A percentile compares a stretch with the other conserved stretches of the same genome.
Evolutionary conservation across 2,888 invertebrate genomes (phyloP).

Genomic region (Netelia melanura): DNA sequence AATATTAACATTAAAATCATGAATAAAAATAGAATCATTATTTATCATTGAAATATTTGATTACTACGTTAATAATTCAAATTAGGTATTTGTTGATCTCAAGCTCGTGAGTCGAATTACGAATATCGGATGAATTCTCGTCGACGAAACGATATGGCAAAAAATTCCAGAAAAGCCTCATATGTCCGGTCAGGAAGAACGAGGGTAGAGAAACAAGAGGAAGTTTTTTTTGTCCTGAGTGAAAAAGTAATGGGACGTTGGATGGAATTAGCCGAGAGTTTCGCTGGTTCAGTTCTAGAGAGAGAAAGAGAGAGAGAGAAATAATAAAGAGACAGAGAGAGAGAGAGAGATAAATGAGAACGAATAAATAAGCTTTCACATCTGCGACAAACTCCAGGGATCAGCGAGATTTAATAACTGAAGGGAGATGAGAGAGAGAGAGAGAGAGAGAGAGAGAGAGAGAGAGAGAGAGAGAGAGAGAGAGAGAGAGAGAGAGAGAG

Average conservation of each 20-base stretch:
- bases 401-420: slow-evolving; percentile 61
- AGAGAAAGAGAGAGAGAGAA: neutral
- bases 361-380: slow-evolving; percentile 56
- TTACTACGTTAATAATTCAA: no score
- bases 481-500: neutral
- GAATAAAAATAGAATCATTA: no score
- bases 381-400: slow-evolving; percentile 57
- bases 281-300: slow-evolving; percentile 16
- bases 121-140: neutral
- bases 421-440: slow-evolving; percentile 15
- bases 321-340: neutral
- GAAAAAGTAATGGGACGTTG: slow-evolving; percentile 54
- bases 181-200: neutral
- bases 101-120: slow-evolving; percentile 4
- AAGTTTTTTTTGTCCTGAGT: slow-evolving; percentile 14
- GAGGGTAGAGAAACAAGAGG: neutral
- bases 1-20: no score
- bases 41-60: no score
- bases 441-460: no score
- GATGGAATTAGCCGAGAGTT: slow-evolving; percentile 55
- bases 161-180: neutral
- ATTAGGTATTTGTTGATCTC: no score
- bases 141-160: neutral
- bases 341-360: slow-evolving; percentile 2
- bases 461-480: no score